These are phyloP conservation scores for Capromys pilorides DNA, from an alignment of 2,797 vertebrate species.

Conservation along the genomic window DNA sequence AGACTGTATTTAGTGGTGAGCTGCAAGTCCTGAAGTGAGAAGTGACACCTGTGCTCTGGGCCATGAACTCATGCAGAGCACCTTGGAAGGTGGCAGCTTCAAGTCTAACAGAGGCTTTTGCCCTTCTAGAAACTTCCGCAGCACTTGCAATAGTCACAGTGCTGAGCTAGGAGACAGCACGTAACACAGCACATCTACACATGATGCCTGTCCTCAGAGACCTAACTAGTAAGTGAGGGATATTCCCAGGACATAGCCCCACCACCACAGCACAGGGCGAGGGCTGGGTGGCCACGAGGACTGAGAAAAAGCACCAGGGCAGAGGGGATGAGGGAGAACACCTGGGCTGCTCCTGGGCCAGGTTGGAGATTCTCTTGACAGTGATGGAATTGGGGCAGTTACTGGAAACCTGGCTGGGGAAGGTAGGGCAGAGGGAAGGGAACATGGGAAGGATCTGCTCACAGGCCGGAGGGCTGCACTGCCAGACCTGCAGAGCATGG, in stretches of 20 bases:
- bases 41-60: accelerated
- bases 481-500: neutral
- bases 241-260: neutral
- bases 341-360: neutral
- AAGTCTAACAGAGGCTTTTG: neutral
- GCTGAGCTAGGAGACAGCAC: neutral
- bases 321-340: neutral
- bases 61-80: neutral
- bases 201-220: neutral
- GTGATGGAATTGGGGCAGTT: neutral
- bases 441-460: neutral
- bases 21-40: neutral
- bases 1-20: neutral
- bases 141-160: accelerated
- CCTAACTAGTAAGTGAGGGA: neutral
- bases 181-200: no score
- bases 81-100: no score
- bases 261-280: neutral
- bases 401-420: neutral
- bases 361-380: no score
- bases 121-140: neutral
- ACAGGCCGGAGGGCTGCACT: neutral
- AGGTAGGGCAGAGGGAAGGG: neutral
- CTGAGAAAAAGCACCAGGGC: neutral
- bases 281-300: neutral